Base-by-base conservation (phyloP, 2,888 invertebrate genomes). In the Scaeva pyrastri region DNA sequence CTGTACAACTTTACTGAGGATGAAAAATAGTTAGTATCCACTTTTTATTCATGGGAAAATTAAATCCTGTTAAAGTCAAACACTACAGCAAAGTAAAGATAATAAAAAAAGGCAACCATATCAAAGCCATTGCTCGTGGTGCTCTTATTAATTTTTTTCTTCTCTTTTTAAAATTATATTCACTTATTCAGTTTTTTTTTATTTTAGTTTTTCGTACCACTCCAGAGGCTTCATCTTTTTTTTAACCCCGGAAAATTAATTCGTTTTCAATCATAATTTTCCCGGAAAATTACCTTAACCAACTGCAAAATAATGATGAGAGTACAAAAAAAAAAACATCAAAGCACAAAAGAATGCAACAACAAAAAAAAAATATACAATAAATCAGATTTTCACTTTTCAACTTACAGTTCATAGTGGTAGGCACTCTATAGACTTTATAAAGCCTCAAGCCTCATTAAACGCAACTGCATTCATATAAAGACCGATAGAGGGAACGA, bases 241-340 rank as follows among this genome's bases (percentile, higher is more conserved):
- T 62, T 31, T 31, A 31, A 7, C 36, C 26, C 70, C 70, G 58
- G 64, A 75, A 76, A 85, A 81, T 85, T 81, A 77, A 77, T 85
- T 81, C 68, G 73, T 73, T 85, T 85, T 85, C 85, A 85, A 85
- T 85, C 70, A 73, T 76, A 64, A 77, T 81, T 85, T 85, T 81
- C 64, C 73, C 72, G 81, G 85, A 81, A 80, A 85, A 85, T 73
- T 76, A 85, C 77, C 85, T 77, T n/a, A 70, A 56, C 70, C 70
- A 81, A 81, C 60, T 70, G 68, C 73, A 77, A 77, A 85, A 70
- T 81, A 68, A 80, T 85, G 70, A 85, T 75, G 75, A 52, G 76
- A 76, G 76, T 31, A 12, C 0, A 48, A 11, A 48, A 0, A 19
- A 43, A 19, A 43, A 16, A 11, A 2, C 70, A 66, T 31, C 8